These are phyloP conservation scores for Lumbricus terrestris DNA, from an alignment of 2,888 invertebrate genomes.

Conservation along the genomic window DNA sequence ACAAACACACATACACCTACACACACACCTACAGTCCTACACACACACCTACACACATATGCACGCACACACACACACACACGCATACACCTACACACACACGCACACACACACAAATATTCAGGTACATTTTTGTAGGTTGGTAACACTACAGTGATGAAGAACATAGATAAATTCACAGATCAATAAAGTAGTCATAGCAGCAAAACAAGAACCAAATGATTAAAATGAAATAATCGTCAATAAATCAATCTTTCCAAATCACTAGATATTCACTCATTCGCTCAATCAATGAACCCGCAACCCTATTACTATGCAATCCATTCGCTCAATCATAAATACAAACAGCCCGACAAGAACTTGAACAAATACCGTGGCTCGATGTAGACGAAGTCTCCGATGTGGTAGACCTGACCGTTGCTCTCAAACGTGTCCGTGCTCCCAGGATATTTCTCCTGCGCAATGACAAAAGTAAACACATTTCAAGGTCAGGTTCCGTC, in stretches of 20 bases:
- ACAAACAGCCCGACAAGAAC: slow-evolving; percentile 61
- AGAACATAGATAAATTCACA: neutral
- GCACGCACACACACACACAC: neutral
- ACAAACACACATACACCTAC: neutral
- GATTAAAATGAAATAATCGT: too few relatives aligned
- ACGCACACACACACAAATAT: neutral
- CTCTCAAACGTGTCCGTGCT: slow-evolving; percentile 48
- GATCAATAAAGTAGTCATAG: neutral
- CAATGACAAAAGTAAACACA: neutral
- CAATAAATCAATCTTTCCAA: too few relatives aligned
- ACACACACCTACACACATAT: neutral
- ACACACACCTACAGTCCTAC: too few relatives aligned
- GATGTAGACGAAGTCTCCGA: slow-evolving; percentile 90
- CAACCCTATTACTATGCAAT: neutral
- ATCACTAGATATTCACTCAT: too few relatives aligned
- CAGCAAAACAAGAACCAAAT: neutral
- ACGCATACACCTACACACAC: neutral
- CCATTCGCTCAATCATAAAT: neutral
- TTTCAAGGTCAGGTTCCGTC: neutral
- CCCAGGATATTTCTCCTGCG: slow-evolving; percentile 9
- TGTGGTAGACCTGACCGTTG: slow-evolving; percentile 74
- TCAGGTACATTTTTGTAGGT: neutral
- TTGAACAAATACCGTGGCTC: slow-evolving; percentile 57
- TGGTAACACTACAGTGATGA: neutral
- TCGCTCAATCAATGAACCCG: too few relatives aligned